Evolutionary conservation across 35 echinoderm and acorn worm species (phyloP).

Genomic region (Stichopus chloronotus): DNA sequence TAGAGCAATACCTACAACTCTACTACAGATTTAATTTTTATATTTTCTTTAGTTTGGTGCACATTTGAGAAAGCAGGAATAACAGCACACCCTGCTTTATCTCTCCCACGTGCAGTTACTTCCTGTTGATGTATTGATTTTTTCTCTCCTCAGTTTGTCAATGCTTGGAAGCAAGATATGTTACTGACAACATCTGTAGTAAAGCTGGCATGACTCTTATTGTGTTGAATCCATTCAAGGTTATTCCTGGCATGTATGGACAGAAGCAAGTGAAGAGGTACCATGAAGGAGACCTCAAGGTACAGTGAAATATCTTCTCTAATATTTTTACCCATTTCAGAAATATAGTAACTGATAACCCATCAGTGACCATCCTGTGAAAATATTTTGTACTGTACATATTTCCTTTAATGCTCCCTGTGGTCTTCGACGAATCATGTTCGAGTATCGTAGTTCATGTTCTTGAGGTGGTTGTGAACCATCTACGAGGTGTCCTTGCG

Average conservation of each 20-base stretch:
- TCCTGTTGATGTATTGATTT: not conserved
- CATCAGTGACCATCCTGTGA: not conserved
- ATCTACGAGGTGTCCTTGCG: too few species aligned
- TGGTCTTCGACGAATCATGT: too few species aligned
- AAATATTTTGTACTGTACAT: not conserved
- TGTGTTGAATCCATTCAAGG: conserved; percentile 83
- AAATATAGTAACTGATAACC: not conserved
- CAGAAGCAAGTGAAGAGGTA: conserved; percentile 44
- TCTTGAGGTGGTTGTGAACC: too few species aligned
- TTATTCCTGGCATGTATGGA: conserved; percentile 65
- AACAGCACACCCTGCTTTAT: too few species aligned
- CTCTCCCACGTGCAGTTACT: too few species aligned
- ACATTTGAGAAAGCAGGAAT: too few species aligned
- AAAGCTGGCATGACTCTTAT: conserved; percentile 83
- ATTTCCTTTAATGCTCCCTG: too few species aligned
- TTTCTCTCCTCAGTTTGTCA: conserved; percentile 57
- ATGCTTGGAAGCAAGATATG: conserved; percentile 65
- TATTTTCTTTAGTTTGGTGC: too few species aligned
- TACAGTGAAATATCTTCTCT: not conserved
- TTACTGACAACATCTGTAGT: conserved; percentile 54
- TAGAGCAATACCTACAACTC: not conserved
- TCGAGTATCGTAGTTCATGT: too few species aligned
- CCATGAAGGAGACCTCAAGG: conserved; percentile 46
- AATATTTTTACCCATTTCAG: not conserved
- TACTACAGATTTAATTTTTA: too few species aligned